Conservation (phyloP, 2,888 invertebrate genomes). For the Helobdella robusta region DNA sequence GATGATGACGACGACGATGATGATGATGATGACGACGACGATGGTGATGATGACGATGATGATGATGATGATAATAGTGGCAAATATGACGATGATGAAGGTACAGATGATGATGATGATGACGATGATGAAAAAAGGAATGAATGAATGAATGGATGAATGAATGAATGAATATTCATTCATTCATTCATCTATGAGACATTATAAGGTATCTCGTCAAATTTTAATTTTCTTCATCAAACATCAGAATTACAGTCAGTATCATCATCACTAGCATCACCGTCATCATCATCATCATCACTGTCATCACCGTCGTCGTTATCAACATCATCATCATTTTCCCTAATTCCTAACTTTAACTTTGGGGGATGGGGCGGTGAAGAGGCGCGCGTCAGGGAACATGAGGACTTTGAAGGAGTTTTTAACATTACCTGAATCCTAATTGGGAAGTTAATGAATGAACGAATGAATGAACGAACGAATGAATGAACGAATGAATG, state of each 20-base stretch:
- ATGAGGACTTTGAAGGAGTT: constrained; percentile 87
- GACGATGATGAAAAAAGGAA: background rate
- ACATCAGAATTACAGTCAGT: no score
- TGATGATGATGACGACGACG: background rate
- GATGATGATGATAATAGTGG: background rate
- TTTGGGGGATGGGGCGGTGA: constrained; percentile 73
- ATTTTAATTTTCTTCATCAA: no score
- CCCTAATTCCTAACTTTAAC: constrained; percentile 52
- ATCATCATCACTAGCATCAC: constrained; percentile 3
- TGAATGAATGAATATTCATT: background rate
- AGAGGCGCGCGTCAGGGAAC: constrained; percentile 82
- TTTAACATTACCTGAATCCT: constrained; percentile 76
- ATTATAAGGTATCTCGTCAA: no score
- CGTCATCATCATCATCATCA: constrained; percentile 1
- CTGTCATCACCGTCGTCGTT: background rate
- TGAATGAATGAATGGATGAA: background rate
- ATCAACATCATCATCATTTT: background rate
- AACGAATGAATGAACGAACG: no score
- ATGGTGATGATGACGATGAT: background rate
- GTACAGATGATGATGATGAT: background rate
- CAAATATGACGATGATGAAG: background rate
- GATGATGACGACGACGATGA: background rate
- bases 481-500: no score
- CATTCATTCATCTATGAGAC: no score
- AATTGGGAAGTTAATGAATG: no score